A percentile compares a stretch with the other conserved stretches of the same genome.
phyloP scores from a whole-genome alignment of 2,797 vertebrate genomes.

The Nyctalus aviator region DNA sequence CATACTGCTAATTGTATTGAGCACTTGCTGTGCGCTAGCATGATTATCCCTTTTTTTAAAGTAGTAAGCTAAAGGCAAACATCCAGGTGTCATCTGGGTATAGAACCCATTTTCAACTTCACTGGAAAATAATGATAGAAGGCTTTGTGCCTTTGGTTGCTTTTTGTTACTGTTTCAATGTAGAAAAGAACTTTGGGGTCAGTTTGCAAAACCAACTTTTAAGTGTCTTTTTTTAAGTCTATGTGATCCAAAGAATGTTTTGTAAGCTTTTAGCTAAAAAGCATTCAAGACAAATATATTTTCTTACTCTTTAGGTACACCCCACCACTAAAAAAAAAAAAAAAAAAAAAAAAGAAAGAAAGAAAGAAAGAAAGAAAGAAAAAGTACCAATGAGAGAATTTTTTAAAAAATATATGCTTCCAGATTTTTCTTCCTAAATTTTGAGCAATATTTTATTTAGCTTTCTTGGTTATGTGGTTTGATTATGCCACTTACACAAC shows the following conservation, averaged over 20 bases:
- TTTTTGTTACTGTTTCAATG: constrained; percentile 2
- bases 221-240: background rate
- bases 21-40: background rate
- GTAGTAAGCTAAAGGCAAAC: background rate
- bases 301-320: background rate
- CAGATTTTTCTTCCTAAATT: background rate
- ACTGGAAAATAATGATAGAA: constrained; percentile 30
- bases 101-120: background rate
- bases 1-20: background rate
- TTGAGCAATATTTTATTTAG: constrained; percentile 46
- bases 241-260: background rate
- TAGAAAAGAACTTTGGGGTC: background rate
- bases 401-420: constrained; percentile 28
- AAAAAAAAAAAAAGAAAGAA: too few species aligned
- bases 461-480: background rate
- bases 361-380: background rate
- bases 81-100: background rate
- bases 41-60: background rate
- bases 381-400: background rate
- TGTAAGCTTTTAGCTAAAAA: constrained; percentile 43
- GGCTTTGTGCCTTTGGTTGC: background rate
- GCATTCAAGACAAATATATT: background rate
- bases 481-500: constrained; percentile 47
- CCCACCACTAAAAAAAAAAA: too few species aligned
- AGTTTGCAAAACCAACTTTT: background rate